Evolutionary conservation across 2,888 invertebrate species (phyloP), one percentile per base, ranked within the genome.

Genomic region (Clistopyga incitator): DNA sequence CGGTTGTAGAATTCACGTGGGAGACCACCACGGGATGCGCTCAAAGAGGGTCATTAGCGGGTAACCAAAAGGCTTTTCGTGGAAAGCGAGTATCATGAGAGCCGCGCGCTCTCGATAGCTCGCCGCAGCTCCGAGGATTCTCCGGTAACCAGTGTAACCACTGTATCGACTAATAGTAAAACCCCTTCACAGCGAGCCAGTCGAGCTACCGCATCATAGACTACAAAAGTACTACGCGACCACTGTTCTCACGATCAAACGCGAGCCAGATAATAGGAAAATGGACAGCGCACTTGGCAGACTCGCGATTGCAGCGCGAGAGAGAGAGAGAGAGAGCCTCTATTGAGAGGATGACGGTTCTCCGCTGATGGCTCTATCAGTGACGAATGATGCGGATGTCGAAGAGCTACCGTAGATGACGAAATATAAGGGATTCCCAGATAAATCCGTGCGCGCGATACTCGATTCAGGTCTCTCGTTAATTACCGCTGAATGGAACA

Each of bases 1-100:
- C 71, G 74, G 50, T 34, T 11, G 15, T 68, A 56, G 68, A 77
- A 79, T 84, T 67, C 77, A 77, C 68, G 72, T 64, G 18, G 54
- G 72, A 64, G 52, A 54, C 76, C 71, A 54, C 76, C 71, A 54
- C 68, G 72, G 47, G 61, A 70, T 68, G 64, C 59, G 42, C 42
- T 70, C 81, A 81, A 78, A 78, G 81, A 84, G 81, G 78, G 54
- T 84, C 68, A 84, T 84, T 81, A 81, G 84, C 74, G 84, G 84
- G 72, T 42, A 84, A 84, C 84, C 84, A 64, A 81, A 84, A 84
- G 68, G 81, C 70, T 70, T 81, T 77, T 61, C 76, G 71, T 68
- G 29, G n/a, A 54, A 1, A 68, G 67, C 42, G 64, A 23, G 75
- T 64, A 64, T 64, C 20, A 64, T 64, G 50, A 50, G 38, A 52